phyloP scores from a whole-genome alignment of 2,113 vertebrate species.

The Lipophrys pholis region DNA sequence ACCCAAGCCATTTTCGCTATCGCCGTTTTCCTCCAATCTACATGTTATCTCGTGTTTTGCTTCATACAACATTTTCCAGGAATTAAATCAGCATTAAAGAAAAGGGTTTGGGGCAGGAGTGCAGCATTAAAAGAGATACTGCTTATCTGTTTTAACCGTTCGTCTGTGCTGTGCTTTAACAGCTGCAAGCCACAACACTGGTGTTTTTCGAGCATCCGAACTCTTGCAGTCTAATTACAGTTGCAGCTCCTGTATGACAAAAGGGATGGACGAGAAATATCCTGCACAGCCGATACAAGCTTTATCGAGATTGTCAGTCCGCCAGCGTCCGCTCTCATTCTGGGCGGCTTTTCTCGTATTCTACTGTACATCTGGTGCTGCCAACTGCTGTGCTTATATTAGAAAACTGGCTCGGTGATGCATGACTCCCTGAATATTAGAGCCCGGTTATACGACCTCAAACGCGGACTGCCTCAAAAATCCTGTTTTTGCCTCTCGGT shows the following conservation, averaged over 20 bases:
- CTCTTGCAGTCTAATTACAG: slow-evolving; percentile 65
- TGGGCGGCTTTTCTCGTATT: slow-evolving; percentile 28
- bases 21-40: slow-evolving; percentile 38
- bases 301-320: slow-evolving; percentile 70
- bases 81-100: slow-evolving; percentile 57
- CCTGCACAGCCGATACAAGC: slow-evolving; percentile 44
- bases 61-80: slow-evolving; percentile 34
- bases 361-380: slow-evolving; percentile 58
- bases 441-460: slow-evolving; percentile 14
- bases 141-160: slow-evolving; percentile 59
- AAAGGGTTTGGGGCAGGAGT: slow-evolving; percentile 18
- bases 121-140: slow-evolving; percentile 47
- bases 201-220: slow-evolving; percentile 24
- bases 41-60: slow-evolving; percentile 55
- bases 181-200: slow-evolving; percentile 52
- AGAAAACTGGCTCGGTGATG: slow-evolving; percentile 44
- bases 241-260: slow-evolving; percentile 60
- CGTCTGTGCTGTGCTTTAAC: slow-evolving; percentile 38
- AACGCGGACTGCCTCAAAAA: slow-evolving; percentile 50
- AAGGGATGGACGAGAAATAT: slow-evolving; percentile 74
- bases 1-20: slow-evolving; percentile 30
- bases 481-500: slow-evolving; percentile 31
- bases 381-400: slow-evolving; percentile 44
- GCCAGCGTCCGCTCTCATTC: slow-evolving; percentile 42
- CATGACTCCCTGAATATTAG: slow-evolving; percentile 47